Evolutionary conservation across 2,797 vertebrate genomes (phyloP), one percentile per base, ranked within the genome.

Genomic region (Octomys mimax): DNA sequence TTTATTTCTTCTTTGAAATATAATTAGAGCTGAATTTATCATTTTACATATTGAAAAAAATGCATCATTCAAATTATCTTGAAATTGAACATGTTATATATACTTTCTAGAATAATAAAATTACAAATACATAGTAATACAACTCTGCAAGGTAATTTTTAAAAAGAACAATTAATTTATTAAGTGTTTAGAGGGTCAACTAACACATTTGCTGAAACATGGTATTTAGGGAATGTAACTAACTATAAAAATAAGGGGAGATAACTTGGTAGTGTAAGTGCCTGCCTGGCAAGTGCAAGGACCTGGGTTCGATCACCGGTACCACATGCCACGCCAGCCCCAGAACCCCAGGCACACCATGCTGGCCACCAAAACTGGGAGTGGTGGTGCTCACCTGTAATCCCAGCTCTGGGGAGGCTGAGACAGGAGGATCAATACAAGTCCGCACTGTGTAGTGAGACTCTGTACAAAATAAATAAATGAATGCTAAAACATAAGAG

Each of bases 31-130:
- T 91, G 82, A 94, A 78, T 70, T 89, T 97, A 31, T 24, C 36
- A 39, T 88, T 95, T 80, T 80, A 94, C 28, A 42, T 87, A 94
- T 64, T 62, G 16, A 39, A 95, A n/a, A n/a, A 33, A 94, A 93
- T 21, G 6, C 36, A 92, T 62, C 66, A 6, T 91, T 19, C 39
- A n/a, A 4, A 77, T 91, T 92, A 80, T 1, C 80, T 93, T 12
- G 87, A 94, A 94, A 57, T 93, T 14, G 18, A 87, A 42, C 26
- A 57, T 77, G 26, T 62, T 57, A 4, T 89, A 81, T 59, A 73
- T 84, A 95, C 6, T 92, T 78, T 91, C 31, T 92, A 33, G 13
- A 79, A 62, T 42, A 87, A 13, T 16, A 57, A 71, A 18, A 16
- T 61, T 59, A 21, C 62, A 86, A 59, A 19, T 92, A 64, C 80